phyloP scores from a whole-genome alignment of 2,113 vertebrate species.

The Setophaga petechia region DNA sequence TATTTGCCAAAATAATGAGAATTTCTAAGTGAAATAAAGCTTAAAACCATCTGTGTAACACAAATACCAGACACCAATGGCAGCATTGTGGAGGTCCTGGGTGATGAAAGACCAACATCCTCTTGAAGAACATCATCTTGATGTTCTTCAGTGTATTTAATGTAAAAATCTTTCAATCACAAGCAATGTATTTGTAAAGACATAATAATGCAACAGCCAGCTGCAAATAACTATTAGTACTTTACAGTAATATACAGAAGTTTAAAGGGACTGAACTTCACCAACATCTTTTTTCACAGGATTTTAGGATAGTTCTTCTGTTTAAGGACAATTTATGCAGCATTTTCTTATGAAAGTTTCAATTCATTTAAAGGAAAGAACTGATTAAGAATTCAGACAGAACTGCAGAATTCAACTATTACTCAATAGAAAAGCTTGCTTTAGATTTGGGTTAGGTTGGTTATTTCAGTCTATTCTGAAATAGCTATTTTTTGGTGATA shows the following conservation, averaged over 20 bases:
- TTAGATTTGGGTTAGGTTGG: conserved; percentile 13
- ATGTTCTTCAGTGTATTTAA: not conserved
- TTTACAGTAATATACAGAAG: not conserved
- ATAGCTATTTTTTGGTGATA: not conserved
- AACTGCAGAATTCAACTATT: conserved; percentile 3
- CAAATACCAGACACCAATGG: accelerated
- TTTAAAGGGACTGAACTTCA: not conserved
- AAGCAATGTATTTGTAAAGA: not conserved
- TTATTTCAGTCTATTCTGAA: conserved; percentile 38
- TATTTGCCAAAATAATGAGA: not conserved
- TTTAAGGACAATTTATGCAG: not conserved
- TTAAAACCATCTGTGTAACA: not conserved
- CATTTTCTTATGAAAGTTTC: not conserved
- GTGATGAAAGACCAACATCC: not conserved
- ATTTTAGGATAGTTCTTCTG: not conserved
- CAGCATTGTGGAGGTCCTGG: not conserved
- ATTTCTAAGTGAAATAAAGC: not conserved
- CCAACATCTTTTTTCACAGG: not conserved
- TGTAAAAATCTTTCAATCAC: not conserved
- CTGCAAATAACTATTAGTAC: not conserved
- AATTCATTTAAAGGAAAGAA: not conserved
- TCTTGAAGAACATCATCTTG: not conserved
- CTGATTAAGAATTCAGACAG: not conserved
- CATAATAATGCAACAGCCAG: not conserved
- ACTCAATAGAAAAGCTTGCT: not conserved